Evolutionary conservation across 2,888 invertebrate genomes (phyloP).

Genomic region (Anaspis maculata): DNA sequence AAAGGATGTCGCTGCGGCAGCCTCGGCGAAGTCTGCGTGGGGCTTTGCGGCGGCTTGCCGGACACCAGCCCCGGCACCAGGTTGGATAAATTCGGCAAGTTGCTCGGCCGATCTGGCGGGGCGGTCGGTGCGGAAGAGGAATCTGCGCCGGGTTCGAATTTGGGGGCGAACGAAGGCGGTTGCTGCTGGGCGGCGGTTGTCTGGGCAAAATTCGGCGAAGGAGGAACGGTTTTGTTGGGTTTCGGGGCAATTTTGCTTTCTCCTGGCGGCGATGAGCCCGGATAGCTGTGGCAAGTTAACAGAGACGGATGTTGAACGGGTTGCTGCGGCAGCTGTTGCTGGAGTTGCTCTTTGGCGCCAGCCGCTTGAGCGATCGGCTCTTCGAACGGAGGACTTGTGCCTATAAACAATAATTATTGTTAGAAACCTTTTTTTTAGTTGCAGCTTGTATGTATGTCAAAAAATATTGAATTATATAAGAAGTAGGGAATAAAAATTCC

Average conservation of each 20-base stretch:
- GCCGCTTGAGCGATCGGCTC: conserved; percentile 12
- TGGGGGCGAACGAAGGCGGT: conserved; percentile 12
- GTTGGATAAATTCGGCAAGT: conserved; percentile 25
- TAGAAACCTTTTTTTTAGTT: too few species aligned
- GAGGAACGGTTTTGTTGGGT: conserved; percentile 42
- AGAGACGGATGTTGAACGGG: conserved; percentile 43
- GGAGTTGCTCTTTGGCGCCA: too few species aligned
- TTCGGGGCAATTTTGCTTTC: conserved; percentile 30
- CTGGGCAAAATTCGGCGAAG: conserved; percentile 45
- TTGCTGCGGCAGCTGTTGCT: too few species aligned
- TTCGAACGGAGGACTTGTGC: conserved; percentile 59
- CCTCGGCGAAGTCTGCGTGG: conserved; percentile 52
- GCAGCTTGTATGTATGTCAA: too few species aligned
- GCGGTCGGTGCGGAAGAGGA: background rate
- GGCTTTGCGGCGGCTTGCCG: conserved; percentile 56
- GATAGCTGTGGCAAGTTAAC: conserved; percentile 46
- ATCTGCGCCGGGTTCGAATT: conserved; percentile 10
- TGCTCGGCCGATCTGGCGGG: conserved; percentile 16
- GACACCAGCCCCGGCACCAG: conserved; percentile 34
- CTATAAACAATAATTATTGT: too few species aligned
- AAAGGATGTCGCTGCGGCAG: too few species aligned
- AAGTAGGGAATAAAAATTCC: too few species aligned
- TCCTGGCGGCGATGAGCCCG: conserved; percentile 40
- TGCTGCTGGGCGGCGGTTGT: too few species aligned
- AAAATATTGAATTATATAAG: too few species aligned